These are phyloP conservation scores for Alentia gelatinosa DNA, from an alignment of 2,888 invertebrate species.

Conservation along the genomic window DNA sequence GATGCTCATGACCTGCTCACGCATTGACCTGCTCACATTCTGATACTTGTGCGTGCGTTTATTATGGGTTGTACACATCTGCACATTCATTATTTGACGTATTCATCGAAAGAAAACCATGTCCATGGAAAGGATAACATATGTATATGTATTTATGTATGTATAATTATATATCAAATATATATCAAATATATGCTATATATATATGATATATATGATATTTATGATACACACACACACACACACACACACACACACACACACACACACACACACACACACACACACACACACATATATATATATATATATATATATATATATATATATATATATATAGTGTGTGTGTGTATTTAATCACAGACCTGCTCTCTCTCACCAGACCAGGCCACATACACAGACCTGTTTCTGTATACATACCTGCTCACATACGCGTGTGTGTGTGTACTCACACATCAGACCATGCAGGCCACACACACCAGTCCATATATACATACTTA, in stretches of 20 bases:
- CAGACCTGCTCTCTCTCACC: no score
- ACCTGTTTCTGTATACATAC: not conserved
- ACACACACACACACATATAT: no score
- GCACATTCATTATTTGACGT: not conserved
- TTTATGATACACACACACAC: not conserved
- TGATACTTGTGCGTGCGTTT: not conserved
- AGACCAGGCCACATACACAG: no score
- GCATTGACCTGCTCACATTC: not conserved
- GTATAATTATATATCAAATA: not conserved
- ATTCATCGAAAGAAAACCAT: not conserved
- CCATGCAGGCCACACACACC: no score
- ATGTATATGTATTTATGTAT: not conserved
- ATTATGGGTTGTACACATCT: not conserved
- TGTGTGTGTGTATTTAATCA: no score
- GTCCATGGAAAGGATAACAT: not conserved
- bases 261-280: not conserved
- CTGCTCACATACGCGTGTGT: constrained; percentile 18
- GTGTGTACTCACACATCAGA: no score
- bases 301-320: no score
- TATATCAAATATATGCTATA: not conserved
- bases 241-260: not conserved
- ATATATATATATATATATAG: no score
- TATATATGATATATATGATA: not conserved
- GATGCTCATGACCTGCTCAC: not conserved
- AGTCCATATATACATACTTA: not conserved